These are phyloP conservation scores for Trypoxylon attenuatum DNA, from an alignment of 2,888 invertebrate genomes.

Conservation along the genomic window DNA sequence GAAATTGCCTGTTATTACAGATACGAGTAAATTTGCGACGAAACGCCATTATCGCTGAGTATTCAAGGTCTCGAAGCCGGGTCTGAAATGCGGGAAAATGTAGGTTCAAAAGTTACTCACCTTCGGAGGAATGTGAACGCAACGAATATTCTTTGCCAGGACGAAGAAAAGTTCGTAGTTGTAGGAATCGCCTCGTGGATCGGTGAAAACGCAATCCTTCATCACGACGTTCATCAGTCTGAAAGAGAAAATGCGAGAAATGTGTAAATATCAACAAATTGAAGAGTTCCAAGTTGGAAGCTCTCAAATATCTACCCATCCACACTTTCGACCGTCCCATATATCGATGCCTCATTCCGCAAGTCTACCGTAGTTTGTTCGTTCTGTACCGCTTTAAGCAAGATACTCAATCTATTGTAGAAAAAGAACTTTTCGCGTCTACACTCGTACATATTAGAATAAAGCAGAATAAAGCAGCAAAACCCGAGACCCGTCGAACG, in stretches of 20 bases:
- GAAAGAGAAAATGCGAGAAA: constrained; percentile 58
- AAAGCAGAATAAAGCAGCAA: too few species aligned
- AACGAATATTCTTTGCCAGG: constrained; percentile 80
- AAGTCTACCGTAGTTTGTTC: constrained; percentile 80
- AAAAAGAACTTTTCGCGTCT: constrained; percentile 71
- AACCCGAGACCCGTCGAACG: too few species aligned
- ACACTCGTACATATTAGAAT: constrained; percentile 22
- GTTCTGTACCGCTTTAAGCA: constrained; percentile 79
- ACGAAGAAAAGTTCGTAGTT: constrained; percentile 80
- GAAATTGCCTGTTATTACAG: too few species aligned
- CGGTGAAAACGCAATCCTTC: constrained; percentile 79
- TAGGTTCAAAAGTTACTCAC: constrained; percentile 56
- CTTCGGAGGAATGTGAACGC: constrained; percentile 80
- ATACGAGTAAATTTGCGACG: too few species aligned
- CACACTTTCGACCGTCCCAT: constrained; percentile 78
- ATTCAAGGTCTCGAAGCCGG: too few species aligned
- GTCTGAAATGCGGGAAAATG: background rate
- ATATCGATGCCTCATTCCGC: constrained; percentile 80
- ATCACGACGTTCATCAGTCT: constrained; percentile 83
- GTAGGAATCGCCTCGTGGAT: constrained; percentile 79
- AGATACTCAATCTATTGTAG: constrained; percentile 79
- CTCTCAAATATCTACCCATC: constrained; percentile 78
- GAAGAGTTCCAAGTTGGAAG: background rate
- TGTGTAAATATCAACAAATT: constrained; percentile 1
- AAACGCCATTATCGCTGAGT: background rate